Base-by-base conservation (phyloP, 2,113 vertebrate genomes). In the Pomatorhinus ruficollis region DNA sequence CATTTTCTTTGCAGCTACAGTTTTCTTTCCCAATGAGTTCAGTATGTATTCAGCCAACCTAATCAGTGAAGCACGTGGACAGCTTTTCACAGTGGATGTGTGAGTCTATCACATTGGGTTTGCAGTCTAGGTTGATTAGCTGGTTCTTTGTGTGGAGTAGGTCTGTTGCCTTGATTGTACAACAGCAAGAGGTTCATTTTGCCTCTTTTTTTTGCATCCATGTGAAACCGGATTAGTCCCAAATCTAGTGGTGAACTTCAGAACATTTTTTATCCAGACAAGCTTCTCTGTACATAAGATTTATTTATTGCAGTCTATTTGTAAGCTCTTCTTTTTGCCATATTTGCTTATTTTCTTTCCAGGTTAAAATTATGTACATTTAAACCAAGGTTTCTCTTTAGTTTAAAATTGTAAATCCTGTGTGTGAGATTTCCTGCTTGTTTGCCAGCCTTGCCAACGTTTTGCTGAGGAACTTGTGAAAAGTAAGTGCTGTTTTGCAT, bases 401-500 rank as follows among this genome's bases (percentile, higher is more conserved):
- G 76, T 77, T 95, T 93, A 85, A 95, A 93, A 83, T 20, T 90
- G 65, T 65, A 90, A 66, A 83, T 77, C 79, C 54, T 90, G 35
- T 25, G 22, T 93, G 76, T 90, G 63, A 90, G 79, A 94, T 90
- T 93, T 94, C 59, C 63, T 42, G 72, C 86, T 93, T 92, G 82
- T 86, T 85, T 92, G 76, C 47, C 83, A 93, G 71, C 42, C 83
- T 69, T 96, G 94, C 82, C 92, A 94, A 65, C 54, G 59, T 92
- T 96, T 90, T 83, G 54, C 80, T 95, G 80, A 90, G 68, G 79
- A 95, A 59, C 88, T 81, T 90, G 90, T 80, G 92, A 90, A 90
- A 86, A 90, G 49, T 66, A 6, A 75, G 75, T 23, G 42, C 66
- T 84, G 70, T 68, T 96, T 83, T 92, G 64, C 78, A 85, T 83